These are phyloP conservation scores for Symphodus melops DNA, from an alignment of 2,113 vertebrate genomes.

Conservation along the genomic window DNA sequence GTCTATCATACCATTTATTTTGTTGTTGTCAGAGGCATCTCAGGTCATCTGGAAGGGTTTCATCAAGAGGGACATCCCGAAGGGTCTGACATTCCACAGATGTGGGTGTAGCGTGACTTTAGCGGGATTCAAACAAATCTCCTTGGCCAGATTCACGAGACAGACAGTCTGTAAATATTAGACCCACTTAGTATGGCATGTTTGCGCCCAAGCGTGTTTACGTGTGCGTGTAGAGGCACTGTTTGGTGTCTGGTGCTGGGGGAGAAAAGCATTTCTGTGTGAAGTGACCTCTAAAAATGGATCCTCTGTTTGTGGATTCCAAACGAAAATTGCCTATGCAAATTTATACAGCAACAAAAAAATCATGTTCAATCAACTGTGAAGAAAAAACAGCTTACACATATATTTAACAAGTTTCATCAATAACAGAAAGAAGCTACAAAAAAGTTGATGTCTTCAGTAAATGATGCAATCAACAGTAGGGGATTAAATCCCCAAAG, in stretches of 20 bases:
- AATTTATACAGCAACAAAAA: too few species aligned
- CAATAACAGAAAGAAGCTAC: neutral
- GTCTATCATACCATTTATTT: neutral
- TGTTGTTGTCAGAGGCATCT: constrained; percentile 5
- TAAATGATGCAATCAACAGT: constrained; percentile 20
- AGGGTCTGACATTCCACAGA: constrained; percentile 49
- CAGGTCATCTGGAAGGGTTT: constrained; percentile 31
- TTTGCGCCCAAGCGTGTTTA: constrained; percentile 16
- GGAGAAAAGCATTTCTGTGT: neutral
- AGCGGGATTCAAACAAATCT: constrained; percentile 57
- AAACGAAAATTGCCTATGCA: too few species aligned
- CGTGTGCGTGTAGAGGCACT: constrained; percentile 3
- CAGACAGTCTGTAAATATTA: constrained; percentile 57
- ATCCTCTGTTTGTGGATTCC: too few species aligned
- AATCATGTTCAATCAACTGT: constrained; percentile 18
- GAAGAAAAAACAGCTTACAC: neutral
- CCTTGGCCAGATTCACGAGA: constrained; percentile 33
- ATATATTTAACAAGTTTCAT: constrained; percentile 2
- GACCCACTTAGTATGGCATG: constrained; percentile 38
- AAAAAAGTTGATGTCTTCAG: constrained; percentile 10
- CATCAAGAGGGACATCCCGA: constrained; percentile 32
- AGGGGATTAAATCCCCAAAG: constrained; percentile 36
- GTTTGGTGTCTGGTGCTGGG: neutral
- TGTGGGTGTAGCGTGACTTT: constrained; percentile 56
- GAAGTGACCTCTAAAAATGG: constrained; percentile 2